A percentile compares a stretch with the other conserved stretches of the same genome.
phyloP scores from a whole-genome alignment of 1,140 invertebrate species.

The Trachelipus rathkii region DNA sequence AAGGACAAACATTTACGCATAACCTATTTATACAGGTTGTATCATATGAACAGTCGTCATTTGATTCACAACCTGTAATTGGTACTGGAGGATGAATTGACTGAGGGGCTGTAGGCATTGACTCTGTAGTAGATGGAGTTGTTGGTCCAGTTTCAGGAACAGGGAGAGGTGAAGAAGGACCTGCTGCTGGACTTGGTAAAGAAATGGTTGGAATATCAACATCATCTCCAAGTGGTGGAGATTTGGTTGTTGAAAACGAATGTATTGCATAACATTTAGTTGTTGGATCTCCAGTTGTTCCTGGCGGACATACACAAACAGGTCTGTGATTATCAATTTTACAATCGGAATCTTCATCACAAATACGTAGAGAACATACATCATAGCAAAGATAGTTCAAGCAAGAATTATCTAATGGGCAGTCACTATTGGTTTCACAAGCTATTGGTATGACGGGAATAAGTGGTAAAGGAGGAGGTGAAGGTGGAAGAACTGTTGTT shows the following conservation, averaged over 20 bases:
- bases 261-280: slow-evolving; percentile 72
- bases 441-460: slow-evolving; percentile 51
- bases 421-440: slow-evolving; percentile 72
- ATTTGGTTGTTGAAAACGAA: slow-evolving; percentile 54
- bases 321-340: slow-evolving; percentile 61
- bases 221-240: slow-evolving; percentile 49
- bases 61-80: slow-evolving; percentile 75
- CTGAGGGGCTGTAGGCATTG: slow-evolving; percentile 57
- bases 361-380: slow-evolving; percentile 55
- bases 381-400: slow-evolving; percentile 47
- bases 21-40: slow-evolving; percentile 74
- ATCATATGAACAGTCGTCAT: slow-evolving; percentile 75
- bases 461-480: slow-evolving; percentile 26
- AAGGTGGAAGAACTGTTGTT: slow-evolving; percentile 47
- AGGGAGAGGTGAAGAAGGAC: slow-evolving; percentile 47
- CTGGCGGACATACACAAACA: slow-evolving; percentile 71
- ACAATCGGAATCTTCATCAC: slow-evolving; percentile 54
- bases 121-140: slow-evolving; percentile 72
- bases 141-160: slow-evolving; percentile 61
- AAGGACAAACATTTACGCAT: slow-evolving; percentile 71
- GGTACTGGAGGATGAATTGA: background rate
- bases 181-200: slow-evolving; percentile 26
- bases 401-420: slow-evolving; percentile 49
- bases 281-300: slow-evolving; percentile 64
- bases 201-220: background rate